phyloP scores from a whole-genome alignment of 2,797 vertebrate species.

The Argyrosomus regius region DNA sequence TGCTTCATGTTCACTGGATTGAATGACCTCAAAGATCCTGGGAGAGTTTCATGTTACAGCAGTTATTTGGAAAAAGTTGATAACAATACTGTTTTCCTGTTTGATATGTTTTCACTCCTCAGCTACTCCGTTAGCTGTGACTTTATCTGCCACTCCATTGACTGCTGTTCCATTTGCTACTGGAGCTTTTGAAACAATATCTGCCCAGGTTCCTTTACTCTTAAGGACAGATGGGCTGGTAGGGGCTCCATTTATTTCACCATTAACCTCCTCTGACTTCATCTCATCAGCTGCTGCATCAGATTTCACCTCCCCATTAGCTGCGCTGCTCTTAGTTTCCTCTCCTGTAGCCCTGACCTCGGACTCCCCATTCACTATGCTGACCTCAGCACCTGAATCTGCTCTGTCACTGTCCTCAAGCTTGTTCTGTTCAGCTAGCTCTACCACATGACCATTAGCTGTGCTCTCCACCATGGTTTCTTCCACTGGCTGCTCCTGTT shows the following conservation, averaged over 20 bases:
- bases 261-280: slow-evolving; percentile 47
- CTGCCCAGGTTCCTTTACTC: slow-evolving; percentile 72
- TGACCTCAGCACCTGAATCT: slow-evolving; percentile 38
- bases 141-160: slow-evolving; percentile 46
- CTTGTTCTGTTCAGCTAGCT: slow-evolving; percentile 42
- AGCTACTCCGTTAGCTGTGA: slow-evolving; percentile 47
- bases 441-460: slow-evolving; percentile 49
- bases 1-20: slow-evolving; percentile 40
- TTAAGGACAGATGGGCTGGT: slow-evolving; percentile 52
- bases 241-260: slow-evolving; percentile 42
- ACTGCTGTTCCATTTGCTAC: slow-evolving; percentile 39
- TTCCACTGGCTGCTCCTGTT: slow-evolving; percentile 44
- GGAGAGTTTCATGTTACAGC: slow-evolving; percentile 60
- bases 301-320: slow-evolving; percentile 13
- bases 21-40: slow-evolving; percentile 32
- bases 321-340: slow-evolving; percentile 14
- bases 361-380: slow-evolving; percentile 43
- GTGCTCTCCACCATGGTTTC: slow-evolving; percentile 28
- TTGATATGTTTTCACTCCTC: slow-evolving; percentile 57
- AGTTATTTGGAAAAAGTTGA: slow-evolving; percentile 45
- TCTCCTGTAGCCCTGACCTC: slow-evolving; percentile 30
- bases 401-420: slow-evolving; percentile 20
- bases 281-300: slow-evolving; percentile 26
- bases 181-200: slow-evolving; percentile 67
- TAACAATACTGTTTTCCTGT: slow-evolving; percentile 32